A percentile compares a stretch with the other conserved stretches of the same genome.
Conservation (phyloP, 2,113 vertebrate species). For the Rhinolophus ferrumequinum region DNA sequence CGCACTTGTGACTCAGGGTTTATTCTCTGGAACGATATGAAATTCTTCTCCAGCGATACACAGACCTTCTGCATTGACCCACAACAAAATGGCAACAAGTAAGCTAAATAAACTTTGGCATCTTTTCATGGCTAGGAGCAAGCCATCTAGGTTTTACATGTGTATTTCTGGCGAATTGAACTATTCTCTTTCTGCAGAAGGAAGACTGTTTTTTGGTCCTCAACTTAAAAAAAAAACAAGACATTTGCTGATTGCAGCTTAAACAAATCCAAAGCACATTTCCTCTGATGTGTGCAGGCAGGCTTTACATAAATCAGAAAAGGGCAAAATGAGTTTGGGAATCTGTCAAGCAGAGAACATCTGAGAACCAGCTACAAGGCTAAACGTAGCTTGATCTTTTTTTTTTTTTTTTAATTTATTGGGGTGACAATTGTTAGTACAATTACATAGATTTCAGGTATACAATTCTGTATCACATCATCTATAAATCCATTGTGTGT, state of each 20-base stretch:
- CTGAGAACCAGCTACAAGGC: background rate
- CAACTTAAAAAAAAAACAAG: background rate
- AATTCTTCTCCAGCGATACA: background rate
- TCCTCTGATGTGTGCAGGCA: background rate
- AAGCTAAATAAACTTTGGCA: background rate
- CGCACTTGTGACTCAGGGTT: too few relatives aligned
- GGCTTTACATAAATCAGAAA: background rate
- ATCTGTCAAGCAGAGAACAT: background rate
- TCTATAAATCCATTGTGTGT: too few relatives aligned
- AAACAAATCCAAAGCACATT: background rate
- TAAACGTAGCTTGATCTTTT: background rate
- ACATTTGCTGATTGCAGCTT: conserved; percentile 48
- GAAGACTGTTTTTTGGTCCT: background rate
- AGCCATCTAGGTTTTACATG: background rate
- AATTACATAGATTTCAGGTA: too few relatives aligned
- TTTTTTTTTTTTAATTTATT: too few relatives aligned
- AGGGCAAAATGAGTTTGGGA: conserved; percentile 40
- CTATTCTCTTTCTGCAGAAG: background rate
- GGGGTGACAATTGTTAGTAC: too few relatives aligned
- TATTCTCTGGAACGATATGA: background rate
- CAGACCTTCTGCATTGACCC: background rate
- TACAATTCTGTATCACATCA: too few relatives aligned
- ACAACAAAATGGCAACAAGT: background rate
- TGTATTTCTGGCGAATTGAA: conserved; percentile 20
- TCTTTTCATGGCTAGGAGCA: background rate